Evolutionary conservation across 2,113 vertebrate genomes (phyloP).

Genomic region (Xerus inauris): DNA sequence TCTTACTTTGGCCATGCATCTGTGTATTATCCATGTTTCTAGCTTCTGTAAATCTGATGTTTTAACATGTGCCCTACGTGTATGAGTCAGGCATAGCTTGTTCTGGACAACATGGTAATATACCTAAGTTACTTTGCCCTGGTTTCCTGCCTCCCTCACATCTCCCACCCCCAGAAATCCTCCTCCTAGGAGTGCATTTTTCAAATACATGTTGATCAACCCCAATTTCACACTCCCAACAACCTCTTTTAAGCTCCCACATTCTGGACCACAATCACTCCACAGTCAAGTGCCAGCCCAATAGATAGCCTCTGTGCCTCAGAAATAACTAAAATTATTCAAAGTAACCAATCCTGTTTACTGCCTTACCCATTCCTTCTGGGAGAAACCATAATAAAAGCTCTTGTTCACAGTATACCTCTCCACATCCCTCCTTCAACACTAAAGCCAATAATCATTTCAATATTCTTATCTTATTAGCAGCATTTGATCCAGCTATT

Average conservation of each 20-base stretch:
- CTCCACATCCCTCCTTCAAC: background rate
- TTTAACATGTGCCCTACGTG: background rate
- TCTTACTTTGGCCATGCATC: background rate
- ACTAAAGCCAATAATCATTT: background rate
- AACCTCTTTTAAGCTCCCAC: background rate
- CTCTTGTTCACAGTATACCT: background rate
- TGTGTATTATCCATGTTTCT: conserved; percentile 1
- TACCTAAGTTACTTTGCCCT: background rate
- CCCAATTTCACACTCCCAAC: background rate
- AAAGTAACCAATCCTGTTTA: background rate
- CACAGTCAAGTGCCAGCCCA: background rate
- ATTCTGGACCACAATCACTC: background rate
- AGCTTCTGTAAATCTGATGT: background rate
- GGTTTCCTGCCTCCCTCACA: background rate
- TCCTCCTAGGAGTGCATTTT: background rate
- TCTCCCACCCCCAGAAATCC: background rate
- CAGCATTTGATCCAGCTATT: background rate
- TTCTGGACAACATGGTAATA: background rate
- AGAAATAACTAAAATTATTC: background rate
- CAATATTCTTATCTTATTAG: background rate
- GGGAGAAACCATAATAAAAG: background rate
- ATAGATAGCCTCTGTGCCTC: background rate
- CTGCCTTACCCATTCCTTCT: background rate
- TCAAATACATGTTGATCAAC: background rate
- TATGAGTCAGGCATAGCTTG: background rate